phyloP scores from a whole-genome alignment of 2,888 invertebrate genomes.

The Hoplodrina ambigua region DNA sequence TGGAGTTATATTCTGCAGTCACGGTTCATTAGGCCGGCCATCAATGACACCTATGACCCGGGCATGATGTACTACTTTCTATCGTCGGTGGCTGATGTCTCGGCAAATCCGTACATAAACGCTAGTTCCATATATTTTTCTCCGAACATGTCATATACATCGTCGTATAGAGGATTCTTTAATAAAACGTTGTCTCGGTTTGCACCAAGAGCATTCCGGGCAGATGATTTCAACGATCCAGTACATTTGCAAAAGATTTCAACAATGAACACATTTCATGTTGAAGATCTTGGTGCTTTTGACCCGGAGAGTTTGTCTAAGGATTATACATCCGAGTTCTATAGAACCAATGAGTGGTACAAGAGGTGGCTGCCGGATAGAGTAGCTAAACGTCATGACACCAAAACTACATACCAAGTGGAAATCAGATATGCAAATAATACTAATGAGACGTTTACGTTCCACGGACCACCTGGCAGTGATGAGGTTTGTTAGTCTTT shows the following conservation, averaged over 20 bases:
- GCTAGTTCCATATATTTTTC: slow-evolving; percentile 98
- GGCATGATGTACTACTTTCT: slow-evolving; percentile 99
- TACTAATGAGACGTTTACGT: slow-evolving; percentile 98
- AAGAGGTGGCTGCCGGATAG: slow-evolving; percentile 97
- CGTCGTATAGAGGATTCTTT: slow-evolving; percentile 98
- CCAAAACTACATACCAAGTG: slow-evolving; percentile 98
- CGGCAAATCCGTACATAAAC: slow-evolving; percentile 97
- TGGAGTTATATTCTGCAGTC: slow-evolving; percentile 98
- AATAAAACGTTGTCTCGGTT: slow-evolving; percentile 98
- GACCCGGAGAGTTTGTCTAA: slow-evolving; percentile 94
- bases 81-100: slow-evolving; percentile 98
- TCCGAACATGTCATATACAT: slow-evolving; percentile 97
- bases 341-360: slow-evolving; percentile 98
- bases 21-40: slow-evolving; percentile 96
- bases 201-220: slow-evolving; percentile 97
- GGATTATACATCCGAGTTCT: slow-evolving; percentile 97
- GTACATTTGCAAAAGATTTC: slow-evolving; percentile 98
- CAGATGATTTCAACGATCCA: slow-evolving; percentile 98
- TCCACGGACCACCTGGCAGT: slow-evolving; percentile 97
- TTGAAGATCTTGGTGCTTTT: slow-evolving; percentile 96
- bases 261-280: slow-evolving; percentile 97
- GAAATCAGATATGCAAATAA: slow-evolving; percentile 98
- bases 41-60: slow-evolving; percentile 98
- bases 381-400: slow-evolving; percentile 95
- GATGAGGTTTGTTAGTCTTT: slow-evolving; percentile 92